Evolutionary conservation across 2,113 vertebrate genomes (phyloP).

Genomic region (Barbus barbus): DNA sequence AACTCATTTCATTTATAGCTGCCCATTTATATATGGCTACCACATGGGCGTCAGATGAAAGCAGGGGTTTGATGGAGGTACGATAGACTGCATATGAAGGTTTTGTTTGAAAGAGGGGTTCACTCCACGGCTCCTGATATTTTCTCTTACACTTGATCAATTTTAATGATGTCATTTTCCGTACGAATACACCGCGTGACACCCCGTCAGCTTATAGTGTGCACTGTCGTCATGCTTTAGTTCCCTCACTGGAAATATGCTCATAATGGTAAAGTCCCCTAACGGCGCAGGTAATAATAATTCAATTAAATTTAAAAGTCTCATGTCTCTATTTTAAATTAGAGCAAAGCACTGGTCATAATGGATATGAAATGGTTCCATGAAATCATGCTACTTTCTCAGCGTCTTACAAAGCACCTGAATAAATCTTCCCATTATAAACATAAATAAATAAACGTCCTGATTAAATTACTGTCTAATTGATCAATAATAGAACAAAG

Average conservation of each 20-base stretch:
- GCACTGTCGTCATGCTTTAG: background rate
- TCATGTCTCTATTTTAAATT: conserved; percentile 41
- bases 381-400: conserved; percentile 23
- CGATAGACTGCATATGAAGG: conserved; percentile 33
- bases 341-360: conserved; percentile 33
- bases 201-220: background rate
- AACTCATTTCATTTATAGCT: conserved; percentile 29
- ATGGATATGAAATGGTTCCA: conserved; percentile 28
- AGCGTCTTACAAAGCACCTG: background rate
- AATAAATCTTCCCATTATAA: conserved; percentile 38
- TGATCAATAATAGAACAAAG: conserved; percentile 59
- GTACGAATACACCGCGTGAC: background rate
- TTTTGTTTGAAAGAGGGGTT: conserved; percentile 34
- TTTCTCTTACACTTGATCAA: conserved; percentile 39
- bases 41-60: background rate
- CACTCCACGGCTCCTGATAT: conserved; percentile 8
- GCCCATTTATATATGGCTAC: conserved; percentile 11
- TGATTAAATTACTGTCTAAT: conserved; percentile 49
- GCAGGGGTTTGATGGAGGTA: conserved; percentile 34
- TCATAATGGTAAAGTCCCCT: conserved; percentile 8
- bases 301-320: conserved; percentile 15
- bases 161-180: conserved; percentile 43
- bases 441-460: conserved; percentile 39
- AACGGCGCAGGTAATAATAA: conserved; percentile 41
- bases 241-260: background rate